phyloP scores from a whole-genome alignment of 2,797 vertebrate genomes.

The Fundulus diaphanus region DNA sequence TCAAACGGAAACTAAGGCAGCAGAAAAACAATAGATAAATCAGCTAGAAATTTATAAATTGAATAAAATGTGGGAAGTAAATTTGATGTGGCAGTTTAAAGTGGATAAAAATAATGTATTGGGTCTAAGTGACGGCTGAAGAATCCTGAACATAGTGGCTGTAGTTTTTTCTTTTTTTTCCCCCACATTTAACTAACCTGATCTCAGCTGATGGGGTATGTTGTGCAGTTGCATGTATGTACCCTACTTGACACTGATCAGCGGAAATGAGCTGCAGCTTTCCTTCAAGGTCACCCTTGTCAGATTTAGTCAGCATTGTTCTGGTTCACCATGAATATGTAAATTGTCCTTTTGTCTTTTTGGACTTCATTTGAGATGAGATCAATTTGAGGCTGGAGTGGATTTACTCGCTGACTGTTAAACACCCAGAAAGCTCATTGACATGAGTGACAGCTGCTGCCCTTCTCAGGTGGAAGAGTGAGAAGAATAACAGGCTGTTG shows the following conservation, averaged over 20 bases:
- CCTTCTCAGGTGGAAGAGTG: constrained; percentile 65
- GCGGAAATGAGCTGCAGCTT: constrained; percentile 41
- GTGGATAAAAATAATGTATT: neutral
- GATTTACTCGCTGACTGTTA: constrained; percentile 69
- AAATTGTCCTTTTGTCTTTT: constrained; percentile 49
- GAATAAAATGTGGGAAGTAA: neutral
- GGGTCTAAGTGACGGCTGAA: neutral
- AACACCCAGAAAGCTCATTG: constrained; percentile 72
- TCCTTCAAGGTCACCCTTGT: constrained; percentile 68
- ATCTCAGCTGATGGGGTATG: neutral
- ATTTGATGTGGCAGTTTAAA: neutral
- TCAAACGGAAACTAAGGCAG: neutral
- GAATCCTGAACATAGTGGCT: neutral
- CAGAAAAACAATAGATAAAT: neutral
- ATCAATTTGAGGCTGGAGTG: constrained; percentile 63
- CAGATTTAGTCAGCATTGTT: constrained; percentile 65
- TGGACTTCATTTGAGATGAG: constrained; percentile 63
- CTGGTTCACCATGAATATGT: constrained; percentile 71
- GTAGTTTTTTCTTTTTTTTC: too few species aligned
- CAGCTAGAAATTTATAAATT: neutral
- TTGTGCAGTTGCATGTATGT: neutral
- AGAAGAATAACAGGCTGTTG: constrained; percentile 56
- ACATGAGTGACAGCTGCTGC: constrained; percentile 63
- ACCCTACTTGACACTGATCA: constrained; percentile 42
- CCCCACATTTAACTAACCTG: neutral